phyloP scores from a whole-genome alignment of 2,888 invertebrate genomes.

The Chromoteleia sp. region DNA sequence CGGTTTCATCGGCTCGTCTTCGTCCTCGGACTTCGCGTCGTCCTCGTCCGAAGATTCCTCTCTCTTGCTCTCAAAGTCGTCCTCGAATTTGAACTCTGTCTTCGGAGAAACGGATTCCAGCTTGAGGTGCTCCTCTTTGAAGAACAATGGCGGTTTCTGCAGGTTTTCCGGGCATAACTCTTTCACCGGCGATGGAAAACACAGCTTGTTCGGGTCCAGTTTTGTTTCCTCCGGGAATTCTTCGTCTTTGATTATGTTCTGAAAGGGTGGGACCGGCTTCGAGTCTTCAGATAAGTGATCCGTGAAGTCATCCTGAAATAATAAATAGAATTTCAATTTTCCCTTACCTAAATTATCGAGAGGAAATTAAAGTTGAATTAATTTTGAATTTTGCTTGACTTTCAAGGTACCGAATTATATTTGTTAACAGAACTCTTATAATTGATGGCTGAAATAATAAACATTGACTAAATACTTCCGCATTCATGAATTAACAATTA shows the following conservation, averaged over 20 bases:
- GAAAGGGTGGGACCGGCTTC: not conserved
- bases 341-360: too few species aligned
- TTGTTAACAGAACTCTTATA: too few species aligned
- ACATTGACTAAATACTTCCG: too few species aligned
- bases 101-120: slow-evolving; percentile 3
- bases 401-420: too few species aligned
- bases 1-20: slow-evolving; percentile 1
- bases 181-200: not conserved
- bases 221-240: slow-evolving; percentile 16
- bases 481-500: too few species aligned
- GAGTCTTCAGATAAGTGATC: slow-evolving; percentile 26
- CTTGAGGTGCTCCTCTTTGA: slow-evolving; percentile 18
- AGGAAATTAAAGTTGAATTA: too few species aligned
- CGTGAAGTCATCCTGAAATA: slow-evolving; percentile 21
- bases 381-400: too few species aligned
- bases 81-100: slow-evolving; percentile 37
- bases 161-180: not conserved
- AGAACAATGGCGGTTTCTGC: not conserved
- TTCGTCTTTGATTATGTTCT: slow-evolving; percentile 14
- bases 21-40: slow-evolving; percentile 18
- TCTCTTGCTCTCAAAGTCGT: not conserved
- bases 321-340: not conserved
- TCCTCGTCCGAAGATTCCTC: slow-evolving; percentile 30
- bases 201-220: not conserved
- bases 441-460: too few species aligned